A percentile compares a stretch with the other conserved stretches of the same genome.
phyloP scores from a whole-genome alignment of 2,797 vertebrate species.

The Vespertilio murinus region DNA sequence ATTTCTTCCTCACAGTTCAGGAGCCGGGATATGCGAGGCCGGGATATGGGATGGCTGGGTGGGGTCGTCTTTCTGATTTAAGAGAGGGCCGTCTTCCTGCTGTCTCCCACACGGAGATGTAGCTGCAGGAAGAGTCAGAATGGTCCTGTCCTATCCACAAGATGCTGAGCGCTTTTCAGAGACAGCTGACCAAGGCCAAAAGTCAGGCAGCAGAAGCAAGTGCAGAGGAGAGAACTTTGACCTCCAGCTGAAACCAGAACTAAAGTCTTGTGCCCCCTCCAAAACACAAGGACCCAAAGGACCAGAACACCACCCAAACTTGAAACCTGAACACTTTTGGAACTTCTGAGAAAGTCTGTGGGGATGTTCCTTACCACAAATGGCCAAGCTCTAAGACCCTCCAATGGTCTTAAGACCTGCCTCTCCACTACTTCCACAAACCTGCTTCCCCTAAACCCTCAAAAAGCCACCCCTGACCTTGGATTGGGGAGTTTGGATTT shows the following conservation, averaged over 20 bases:
- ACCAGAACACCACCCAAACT: background rate
- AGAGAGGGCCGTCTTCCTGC: background rate
- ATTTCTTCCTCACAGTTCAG: background rate
- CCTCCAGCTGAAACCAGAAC: background rate
- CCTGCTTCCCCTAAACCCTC: background rate
- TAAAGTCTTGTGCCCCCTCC: fast-evolving
- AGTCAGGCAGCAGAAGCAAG: background rate
- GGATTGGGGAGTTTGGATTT: background rate
- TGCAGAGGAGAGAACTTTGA: background rate
- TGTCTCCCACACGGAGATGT: background rate
- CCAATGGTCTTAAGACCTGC: too few species aligned
- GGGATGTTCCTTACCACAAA: too few species aligned
- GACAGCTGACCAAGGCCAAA: background rate
- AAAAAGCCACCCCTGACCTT: background rate
- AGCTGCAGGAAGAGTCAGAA: background rate
- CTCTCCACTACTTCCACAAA: background rate
- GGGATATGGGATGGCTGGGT: too few species aligned
- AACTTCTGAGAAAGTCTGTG: background rate
- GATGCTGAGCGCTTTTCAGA: background rate
- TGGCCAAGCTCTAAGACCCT: background rate
- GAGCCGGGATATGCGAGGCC: background rate
- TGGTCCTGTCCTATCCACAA: background rate
- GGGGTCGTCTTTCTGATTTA: background rate
- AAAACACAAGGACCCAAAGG: background rate
- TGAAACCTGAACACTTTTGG: background rate